Base-by-base conservation (phyloP, 2,888 invertebrate genomes). In the Neelides folsomi region DNA sequence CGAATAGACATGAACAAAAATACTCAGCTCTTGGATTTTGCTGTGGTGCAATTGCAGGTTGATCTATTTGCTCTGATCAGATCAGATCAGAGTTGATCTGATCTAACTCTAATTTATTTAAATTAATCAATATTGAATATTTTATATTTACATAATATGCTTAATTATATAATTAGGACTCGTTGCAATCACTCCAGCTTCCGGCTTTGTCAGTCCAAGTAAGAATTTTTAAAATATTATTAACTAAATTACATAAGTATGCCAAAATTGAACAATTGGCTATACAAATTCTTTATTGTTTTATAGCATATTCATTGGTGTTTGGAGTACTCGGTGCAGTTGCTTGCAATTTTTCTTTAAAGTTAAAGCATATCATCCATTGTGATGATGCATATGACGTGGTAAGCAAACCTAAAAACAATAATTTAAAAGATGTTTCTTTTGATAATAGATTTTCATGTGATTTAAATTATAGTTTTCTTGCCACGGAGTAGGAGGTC, bases 351-450 rank as follows among this genome's bases (percentile, higher is more conserved):
- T 49, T 60, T 27, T 52, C 56, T n/a, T 48, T 61, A 52, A 41
- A 47, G 3, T 44, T 52, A n/a, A 59, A 59, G 44, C 47, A 54
- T 9, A n/a, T 52, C 5, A 43, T 61, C 9, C 43, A 45, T 1
- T 49, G 53, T 9, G 63, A 63, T 41, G 63, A 63, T 40, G 56
- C 59, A 2, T 55, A 58, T 20, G 63, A 63, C 42, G 63, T 63
- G 2, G 15, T 13, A 13, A 39, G n/a, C n/a, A 5, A 39, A n/a
- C 13, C 8, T 39, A 15, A 15, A 39, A 3, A 6, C 9, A 5
- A n/a, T 39, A 8, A 39, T 15, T 39, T 39, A 15, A 6, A 3
- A 15, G 9, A 15, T 39, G 15, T 39, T 39, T 8, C 3, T 39
- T 5, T 39, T 15, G 15, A n/a, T 5, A 13, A 39, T 39, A 6